phyloP scores from a whole-genome alignment of 2,797 vertebrate species.

The Petrocephalus schoutedeni region DNA sequence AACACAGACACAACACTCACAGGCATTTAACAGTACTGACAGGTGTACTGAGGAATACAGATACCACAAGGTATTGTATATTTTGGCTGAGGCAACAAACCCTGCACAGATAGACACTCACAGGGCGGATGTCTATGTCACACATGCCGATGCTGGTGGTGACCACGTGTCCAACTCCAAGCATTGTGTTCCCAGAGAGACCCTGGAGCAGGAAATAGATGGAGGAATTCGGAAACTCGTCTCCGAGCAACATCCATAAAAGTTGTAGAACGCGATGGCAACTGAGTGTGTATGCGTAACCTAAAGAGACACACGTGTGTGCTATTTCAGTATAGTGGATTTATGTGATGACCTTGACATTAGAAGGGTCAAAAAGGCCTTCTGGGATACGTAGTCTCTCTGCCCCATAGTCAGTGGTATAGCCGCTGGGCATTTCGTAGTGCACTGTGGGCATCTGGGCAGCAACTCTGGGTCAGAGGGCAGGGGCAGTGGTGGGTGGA shows the following conservation, averaged over 20 bases:
- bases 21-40: not conserved
- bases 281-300: not conserved
- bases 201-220: slow-evolving; percentile 47
- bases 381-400: slow-evolving; percentile 65
- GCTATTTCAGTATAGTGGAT: not conserved
- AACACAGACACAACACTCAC: not conserved
- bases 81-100: not conserved
- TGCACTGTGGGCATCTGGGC: slow-evolving; percentile 74
- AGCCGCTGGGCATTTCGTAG: slow-evolving; percentile 71
- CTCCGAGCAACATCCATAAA: not conserved
- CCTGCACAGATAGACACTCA: slow-evolving; percentile 38
- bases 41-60: not conserved
- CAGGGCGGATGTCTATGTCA: slow-evolving; percentile 68
- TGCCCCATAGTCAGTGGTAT: slow-evolving; percentile 63
- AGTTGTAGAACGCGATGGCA: not conserved
- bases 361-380: slow-evolving; percentile 68
- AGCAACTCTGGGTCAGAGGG: slow-evolving; percentile 55
- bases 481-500: not conserved
- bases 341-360: slow-evolving; percentile 58
- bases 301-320: not conserved
- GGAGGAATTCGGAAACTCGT: not conserved
- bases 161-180: slow-evolving; percentile 69
- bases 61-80: not conserved
- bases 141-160: slow-evolving; percentile 72
- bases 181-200: slow-evolving; percentile 72